phyloP scores from a whole-genome alignment of 1,140 invertebrate species.

The Diorhabda elongata region DNA sequence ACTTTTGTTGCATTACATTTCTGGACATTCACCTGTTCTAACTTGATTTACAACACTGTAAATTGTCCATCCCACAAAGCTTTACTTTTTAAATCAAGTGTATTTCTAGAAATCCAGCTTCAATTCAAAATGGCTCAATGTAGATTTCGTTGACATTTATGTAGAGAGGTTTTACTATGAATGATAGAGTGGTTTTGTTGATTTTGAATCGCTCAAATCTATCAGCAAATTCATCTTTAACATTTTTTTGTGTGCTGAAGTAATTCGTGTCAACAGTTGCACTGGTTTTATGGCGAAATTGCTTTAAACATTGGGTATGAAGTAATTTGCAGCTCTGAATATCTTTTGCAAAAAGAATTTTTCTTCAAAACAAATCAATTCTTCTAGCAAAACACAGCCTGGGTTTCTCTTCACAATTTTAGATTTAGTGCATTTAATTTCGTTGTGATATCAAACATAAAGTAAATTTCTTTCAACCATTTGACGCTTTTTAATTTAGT shows the following conservation, averaged over 20 bases:
- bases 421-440: constrained; percentile 40
- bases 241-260: constrained; percentile 14
- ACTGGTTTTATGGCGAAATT: constrained; percentile 19
- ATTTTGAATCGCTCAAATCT: constrained; percentile 30
- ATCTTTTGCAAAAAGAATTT: constrained; percentile 29
- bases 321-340: constrained; percentile 23
- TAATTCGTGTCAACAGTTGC: constrained; percentile 1
- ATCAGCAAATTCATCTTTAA: too few relatives aligned
- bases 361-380: constrained; percentile 39
- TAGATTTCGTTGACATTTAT: constrained; percentile 32
- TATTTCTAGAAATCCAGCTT: constrained; percentile 18
- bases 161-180: constrained; percentile 29
- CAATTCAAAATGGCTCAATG: constrained; percentile 31
- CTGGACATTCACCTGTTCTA: constrained; percentile 33
- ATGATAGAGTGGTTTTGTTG: constrained; percentile 34
- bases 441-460: constrained; percentile 38
- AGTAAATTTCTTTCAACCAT: constrained; percentile 40
- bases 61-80: too few relatives aligned
- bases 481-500: constrained; percentile 36
- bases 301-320: constrained; percentile 21
- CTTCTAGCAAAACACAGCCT: constrained; percentile 13
- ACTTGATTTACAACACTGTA: constrained; percentile 28
- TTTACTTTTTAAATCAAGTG: neutral
- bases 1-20: constrained; percentile 5
- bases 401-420: constrained; percentile 37